These are phyloP conservation scores for Cordilura impudica DNA, from an alignment of 2,888 invertebrate genomes.

Conservation along the genomic window DNA sequence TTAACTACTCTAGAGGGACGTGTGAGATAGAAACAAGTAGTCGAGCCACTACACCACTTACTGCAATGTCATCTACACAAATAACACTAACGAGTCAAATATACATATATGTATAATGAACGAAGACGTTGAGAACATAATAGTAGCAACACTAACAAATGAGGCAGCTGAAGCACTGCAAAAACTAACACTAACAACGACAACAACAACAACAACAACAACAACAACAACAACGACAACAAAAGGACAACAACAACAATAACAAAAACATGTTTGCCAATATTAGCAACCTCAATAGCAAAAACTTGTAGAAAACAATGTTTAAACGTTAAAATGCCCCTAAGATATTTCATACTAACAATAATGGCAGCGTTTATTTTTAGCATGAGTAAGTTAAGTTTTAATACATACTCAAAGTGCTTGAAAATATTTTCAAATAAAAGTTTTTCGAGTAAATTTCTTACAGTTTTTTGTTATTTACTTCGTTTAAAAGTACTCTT, in stretches of 20 bases:
- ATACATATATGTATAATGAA: constrained; percentile 33
- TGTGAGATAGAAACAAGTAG: constrained; percentile 9
- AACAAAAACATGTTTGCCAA: constrained; percentile 2
- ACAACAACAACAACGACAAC: constrained; percentile 22
- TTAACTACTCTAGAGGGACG: constrained; percentile 40
- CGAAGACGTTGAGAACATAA: constrained; percentile 37
- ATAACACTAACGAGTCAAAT: constrained; percentile 34
- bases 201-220: too few relatives aligned
- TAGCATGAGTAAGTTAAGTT: constrained; percentile 53
- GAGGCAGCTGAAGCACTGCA: too few relatives aligned
- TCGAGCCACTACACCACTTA: constrained; percentile 21
- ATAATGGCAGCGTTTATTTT: constrained; percentile 57
- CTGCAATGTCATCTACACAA: constrained; percentile 48
- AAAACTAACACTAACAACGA: too few relatives aligned
- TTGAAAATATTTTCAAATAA: not conserved
- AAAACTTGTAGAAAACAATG: constrained; percentile 37
- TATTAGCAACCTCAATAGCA: constrained; percentile 14
- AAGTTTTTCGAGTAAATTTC: not conserved
- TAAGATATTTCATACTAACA: constrained; percentile 58
- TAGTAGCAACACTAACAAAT: too few relatives aligned
- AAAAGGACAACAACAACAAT: constrained; percentile 5
- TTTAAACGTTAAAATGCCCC: constrained; percentile 53
- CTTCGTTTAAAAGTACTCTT: too few relatives aligned
- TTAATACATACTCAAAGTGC: too few relatives aligned
- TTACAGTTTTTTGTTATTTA: too few relatives aligned